Base-by-base conservation (phyloP, 2,888 invertebrate genomes). In the Spicauda simplicius region DNA sequence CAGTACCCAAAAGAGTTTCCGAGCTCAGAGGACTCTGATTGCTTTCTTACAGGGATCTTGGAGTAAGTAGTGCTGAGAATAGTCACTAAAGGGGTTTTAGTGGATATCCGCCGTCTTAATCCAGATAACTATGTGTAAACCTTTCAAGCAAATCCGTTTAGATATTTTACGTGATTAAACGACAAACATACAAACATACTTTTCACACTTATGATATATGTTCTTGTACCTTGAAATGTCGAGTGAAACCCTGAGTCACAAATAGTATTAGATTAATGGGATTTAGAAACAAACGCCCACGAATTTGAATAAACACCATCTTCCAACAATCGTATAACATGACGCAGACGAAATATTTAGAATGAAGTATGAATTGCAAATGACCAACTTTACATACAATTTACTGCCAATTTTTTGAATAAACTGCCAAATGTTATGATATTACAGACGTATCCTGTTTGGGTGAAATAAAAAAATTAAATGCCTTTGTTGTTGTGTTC, bases 341-440 rank as follows among this genome's bases (percentile, higher is more conserved):
- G 56, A 50, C 33, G 14, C 41, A 25, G 52, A n/a, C 5, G 41
- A 14, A 55, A 11, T 53, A 53, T 55, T 60, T 30, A 54, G 59
- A 59, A 65, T 60, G 45, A 48, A 59, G 45, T 48, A 59, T 65
- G 65, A 65, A 30, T 65, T 65, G 65, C 59, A 65, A 65, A 60
- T 66, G 33, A 55, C 20, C 65, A 30, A 45, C 30, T 54, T 58
- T 50, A 64, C 37, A 59, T 59, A 60, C 65, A 37, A 55, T 60
- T 55, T 60, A 25, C 48, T 25, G 5, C 25, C 33, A 60, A 16
- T 48, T 60, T 66, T 60, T 14, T 16, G 16, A 59, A 59, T 41
- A 53, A 58, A 58, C 16, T 50, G 20, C 25, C 3, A 20, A 58
- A 53, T 53, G 57, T 37, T 37, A 57, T 12, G 52, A 37, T 52